Evolutionary conservation across 2,113 vertebrate genomes (phyloP).

Genomic region (Erythrocebus patas): DNA sequence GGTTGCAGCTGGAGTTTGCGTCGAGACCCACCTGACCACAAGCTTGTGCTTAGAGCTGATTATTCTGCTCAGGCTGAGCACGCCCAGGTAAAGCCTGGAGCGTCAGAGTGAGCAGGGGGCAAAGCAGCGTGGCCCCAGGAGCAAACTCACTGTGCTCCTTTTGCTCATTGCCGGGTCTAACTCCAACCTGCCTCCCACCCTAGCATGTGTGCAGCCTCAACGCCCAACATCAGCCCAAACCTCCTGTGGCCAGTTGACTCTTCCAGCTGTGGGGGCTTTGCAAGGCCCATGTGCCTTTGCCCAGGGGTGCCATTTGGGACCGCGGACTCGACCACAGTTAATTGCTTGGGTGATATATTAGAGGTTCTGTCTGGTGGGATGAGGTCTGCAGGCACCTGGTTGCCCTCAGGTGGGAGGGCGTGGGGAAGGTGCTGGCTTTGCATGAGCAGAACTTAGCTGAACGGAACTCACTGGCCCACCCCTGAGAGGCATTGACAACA

Average conservation of each 20-base stretch:
- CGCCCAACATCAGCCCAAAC: rapidly evolving
- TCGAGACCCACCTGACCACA: rapidly evolving
- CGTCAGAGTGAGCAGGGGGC: rapidly evolving
- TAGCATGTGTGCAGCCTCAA: rapidly evolving
- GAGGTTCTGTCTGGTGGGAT: no score
- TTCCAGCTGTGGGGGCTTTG: neutral
- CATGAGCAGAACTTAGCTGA: neutral
- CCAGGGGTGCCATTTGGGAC: neutral
- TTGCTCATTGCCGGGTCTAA: neutral
- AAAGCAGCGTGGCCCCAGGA: neutral
- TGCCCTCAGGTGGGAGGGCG: no score
- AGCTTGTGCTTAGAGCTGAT: neutral
- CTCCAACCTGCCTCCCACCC: neutral
- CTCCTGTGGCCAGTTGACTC: neutral
- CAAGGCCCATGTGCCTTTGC: neutral
- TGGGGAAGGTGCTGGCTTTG: neutral
- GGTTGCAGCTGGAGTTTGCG: no score
- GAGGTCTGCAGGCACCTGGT: neutral
- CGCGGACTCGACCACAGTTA: neutral
- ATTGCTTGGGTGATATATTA: rapidly evolving
- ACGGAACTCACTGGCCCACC: neutral
- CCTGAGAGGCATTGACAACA: no score
- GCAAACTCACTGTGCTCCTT: neutral
- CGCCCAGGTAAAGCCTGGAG: neutral
- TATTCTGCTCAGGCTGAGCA: neutral